A percentile compares a stretch with the other conserved stretches of the same genome.
Evolutionary conservation across 1,140 invertebrate species (phyloP).

Genomic region (Diorhabda carinulata): DNA sequence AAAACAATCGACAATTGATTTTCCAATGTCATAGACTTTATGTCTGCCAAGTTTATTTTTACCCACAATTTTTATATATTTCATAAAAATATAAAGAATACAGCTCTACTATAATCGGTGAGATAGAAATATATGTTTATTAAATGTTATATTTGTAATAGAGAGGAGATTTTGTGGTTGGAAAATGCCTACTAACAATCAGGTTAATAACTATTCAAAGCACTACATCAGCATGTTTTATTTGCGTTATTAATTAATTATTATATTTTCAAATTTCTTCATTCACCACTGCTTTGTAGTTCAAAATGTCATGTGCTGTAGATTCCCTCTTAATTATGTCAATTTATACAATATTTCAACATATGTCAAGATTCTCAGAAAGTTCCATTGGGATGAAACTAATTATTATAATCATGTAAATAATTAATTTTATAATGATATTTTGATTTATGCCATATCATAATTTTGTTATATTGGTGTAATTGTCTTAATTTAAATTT

Average conservation of each 20-base stretch:
- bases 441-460: too few relatives aligned
- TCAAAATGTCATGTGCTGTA: too few relatives aligned
- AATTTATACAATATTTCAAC: too few relatives aligned
- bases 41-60: slow-evolving; percentile 1
- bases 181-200: slow-evolving; percentile 2
- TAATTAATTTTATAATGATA: too few relatives aligned
- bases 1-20: not conserved
- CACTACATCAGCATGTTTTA: not conserved
- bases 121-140: not conserved
- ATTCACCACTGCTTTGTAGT: too few relatives aligned
- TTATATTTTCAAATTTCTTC: too few relatives aligned
- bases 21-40: not conserved
- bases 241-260: not conserved
- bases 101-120: not conserved
- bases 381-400: too few relatives aligned
- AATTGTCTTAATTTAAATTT: too few relatives aligned
- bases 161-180: not conserved
- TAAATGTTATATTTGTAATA: not conserved
- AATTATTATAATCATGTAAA: too few relatives aligned
- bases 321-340: too few relatives aligned
- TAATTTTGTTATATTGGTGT: too few relatives aligned
- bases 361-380: too few relatives aligned
- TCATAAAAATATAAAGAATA: not conserved
- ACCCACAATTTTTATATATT: not conserved
- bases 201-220: not conserved